phyloP scores from a whole-genome alignment of 2,797 vertebrate genomes.

The Phrynocephalus vlangalii region DNA sequence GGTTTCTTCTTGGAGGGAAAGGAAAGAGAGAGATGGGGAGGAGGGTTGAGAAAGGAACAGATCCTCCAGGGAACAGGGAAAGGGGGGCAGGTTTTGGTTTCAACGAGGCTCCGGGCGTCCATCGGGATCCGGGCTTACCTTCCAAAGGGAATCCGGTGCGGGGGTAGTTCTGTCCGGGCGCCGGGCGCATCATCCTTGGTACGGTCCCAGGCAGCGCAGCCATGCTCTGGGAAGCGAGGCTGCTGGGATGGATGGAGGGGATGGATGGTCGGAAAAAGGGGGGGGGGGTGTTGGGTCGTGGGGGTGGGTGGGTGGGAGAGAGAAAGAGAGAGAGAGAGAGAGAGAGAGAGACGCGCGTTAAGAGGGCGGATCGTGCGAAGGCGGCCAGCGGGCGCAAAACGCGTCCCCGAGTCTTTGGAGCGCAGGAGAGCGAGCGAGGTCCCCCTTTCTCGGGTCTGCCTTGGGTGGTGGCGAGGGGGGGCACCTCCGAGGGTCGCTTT shows the following conservation, averaged over 20 bases:
- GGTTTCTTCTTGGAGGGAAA: too few species aligned
- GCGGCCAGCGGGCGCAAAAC: background rate
- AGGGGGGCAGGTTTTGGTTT: background rate
- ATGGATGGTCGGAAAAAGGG: background rate
- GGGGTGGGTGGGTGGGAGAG: too few species aligned
- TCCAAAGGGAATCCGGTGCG: constrained; percentile 92
- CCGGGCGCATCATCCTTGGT: constrained; percentile 93
- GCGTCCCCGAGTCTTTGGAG: too few species aligned
- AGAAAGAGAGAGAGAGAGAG: background rate
- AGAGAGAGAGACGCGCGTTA: background rate
- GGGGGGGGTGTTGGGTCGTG: background rate
- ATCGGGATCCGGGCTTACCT: constrained; percentile 79
- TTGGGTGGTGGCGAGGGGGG: too few species aligned
- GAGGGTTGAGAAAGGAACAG: too few species aligned
- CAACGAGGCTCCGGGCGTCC: too few species aligned
- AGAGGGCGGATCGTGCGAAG: background rate
- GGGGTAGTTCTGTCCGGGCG: constrained; percentile 92
- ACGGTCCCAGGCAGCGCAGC: constrained; percentile 89
- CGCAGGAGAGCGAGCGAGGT: too few species aligned
- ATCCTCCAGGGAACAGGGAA: too few species aligned
- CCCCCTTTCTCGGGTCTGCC: too few species aligned
- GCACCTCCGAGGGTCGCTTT: too few species aligned
- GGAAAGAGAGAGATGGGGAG: background rate
- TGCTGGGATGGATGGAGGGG: background rate
- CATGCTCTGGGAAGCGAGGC: constrained; percentile 72